Base-by-base conservation (phyloP, 1,140 invertebrate species). In the Protaetia brevitarsis region DNA sequence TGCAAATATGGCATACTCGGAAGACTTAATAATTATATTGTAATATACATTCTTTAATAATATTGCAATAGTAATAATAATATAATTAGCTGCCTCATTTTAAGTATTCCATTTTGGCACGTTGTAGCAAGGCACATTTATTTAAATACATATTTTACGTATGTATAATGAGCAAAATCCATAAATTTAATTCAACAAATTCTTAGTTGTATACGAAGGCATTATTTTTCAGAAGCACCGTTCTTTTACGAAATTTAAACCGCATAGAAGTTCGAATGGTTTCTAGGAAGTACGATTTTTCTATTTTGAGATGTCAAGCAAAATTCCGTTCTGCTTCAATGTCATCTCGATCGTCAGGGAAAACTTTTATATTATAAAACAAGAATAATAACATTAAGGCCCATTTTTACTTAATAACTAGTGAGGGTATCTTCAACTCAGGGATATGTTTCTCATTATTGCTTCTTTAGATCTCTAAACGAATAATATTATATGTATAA, bases 371-470 rank as follows among this genome's bases (percentile, higher is more conserved):
- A 30, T 30, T 29, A 30, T 16, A 4, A 36, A 28, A 30, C 16
- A 28, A 19, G 16, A 19, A 6, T 62, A 29, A n/a, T 29, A 31
- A 34, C 28, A 26, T 26, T 36, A 36, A 36, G 23, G n/a, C 19
- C 26, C 27, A 64, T 51, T 37, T 37, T 64, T 23, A 23, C 26
- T 19, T 51, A 51, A 64, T 13, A 27, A 51, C 28, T 51, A 64
- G 30, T 19, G 37, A 51, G 26, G 34, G 8, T 37, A 51, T n/a
- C 51, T 28, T 8, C 45, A 45, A 51, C 29, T 51, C 37, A 36
- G 37, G 29, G 45, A 65, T 63, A 66, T 68, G 63, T 65, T 62
- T 61, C n/a, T 63, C 62, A 65, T 64, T 68, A 61, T 59, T 31
- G 56, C 30, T 58, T 21, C 10, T n/a, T 23, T 58, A 31, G 34